Evolutionary conservation across 2,888 invertebrate genomes (phyloP), one percentile per base, ranked within the genome.

Genomic region (Hirudinaria manillensis): DNA sequence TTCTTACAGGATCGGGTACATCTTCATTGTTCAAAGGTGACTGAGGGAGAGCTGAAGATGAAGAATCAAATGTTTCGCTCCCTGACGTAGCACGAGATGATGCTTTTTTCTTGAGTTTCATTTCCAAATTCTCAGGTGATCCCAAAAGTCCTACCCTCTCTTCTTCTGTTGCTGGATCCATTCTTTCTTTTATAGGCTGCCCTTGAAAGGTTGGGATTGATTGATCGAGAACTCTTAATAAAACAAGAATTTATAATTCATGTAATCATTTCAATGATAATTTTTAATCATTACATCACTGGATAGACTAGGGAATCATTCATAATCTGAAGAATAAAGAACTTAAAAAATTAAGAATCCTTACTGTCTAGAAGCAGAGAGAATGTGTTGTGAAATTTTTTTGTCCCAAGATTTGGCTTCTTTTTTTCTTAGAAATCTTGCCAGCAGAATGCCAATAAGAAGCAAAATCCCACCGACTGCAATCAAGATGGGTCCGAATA

Each of bases 401-500:
- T 68, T 68, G 36, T 68, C 36, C 68, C 68, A 68, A 16, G 32
- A 29, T 68, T 68, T 68, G 34, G 36, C 3, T 32, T 68, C 68
- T 68, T 24, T 68, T 36, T 68, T 68, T 34, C 68, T 68, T 29
- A 68, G 27, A 36, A 68, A 68, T 36, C 68, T 68, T 32, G 68
- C 68, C 36, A 68, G 32, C n/a, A 68, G 68, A 68, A 68, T 68
- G 32, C 68, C 68, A 19, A 34, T 29, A 34, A 68, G 29, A 34
- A 68, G 36, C 34, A 68, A 34, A 24, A 68, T n/a, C 13, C n/a
- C 68, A n/a, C 68, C 68, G 6, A 68, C n/a, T n/a, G n/a, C 68
- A 34, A 68, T 34, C n/a, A 68, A 7, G 36, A 68, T 32, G 13
- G 68, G 68, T 4, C 68, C 68, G 21, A 68, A n/a, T 4, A 34